Conservation (phyloP, 1,140 invertebrate genomes). For the Ceratoteleas bidentatus region DNA sequence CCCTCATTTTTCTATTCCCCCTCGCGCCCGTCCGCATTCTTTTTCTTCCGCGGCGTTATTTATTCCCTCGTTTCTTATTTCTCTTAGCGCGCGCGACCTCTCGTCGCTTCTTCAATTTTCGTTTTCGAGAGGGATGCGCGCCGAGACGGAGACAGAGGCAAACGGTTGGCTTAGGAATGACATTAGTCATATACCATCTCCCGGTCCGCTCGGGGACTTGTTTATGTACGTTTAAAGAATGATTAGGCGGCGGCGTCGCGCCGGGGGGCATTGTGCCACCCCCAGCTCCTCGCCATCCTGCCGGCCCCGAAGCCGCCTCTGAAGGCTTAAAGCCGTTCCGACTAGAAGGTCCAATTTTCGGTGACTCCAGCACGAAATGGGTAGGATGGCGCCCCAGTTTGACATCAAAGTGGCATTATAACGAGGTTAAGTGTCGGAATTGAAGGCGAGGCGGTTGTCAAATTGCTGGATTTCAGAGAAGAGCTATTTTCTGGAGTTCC, state of each 20-base stretch:
- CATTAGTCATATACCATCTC: slow-evolving; percentile 78
- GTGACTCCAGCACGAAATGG: slow-evolving; percentile 1
- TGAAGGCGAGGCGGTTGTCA: too few species aligned
- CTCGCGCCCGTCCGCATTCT: neutral
- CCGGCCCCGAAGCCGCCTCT: slow-evolving; percentile 41
- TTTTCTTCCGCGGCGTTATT: slow-evolving; percentile 40
- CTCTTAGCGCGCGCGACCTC: slow-evolving; percentile 55
- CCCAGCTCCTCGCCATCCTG: slow-evolving; percentile 40
- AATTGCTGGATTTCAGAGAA: too few species aligned
- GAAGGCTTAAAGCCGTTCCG: slow-evolving; percentile 36
- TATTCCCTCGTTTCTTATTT: slow-evolving; percentile 59
- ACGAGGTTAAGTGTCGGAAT: too few species aligned
- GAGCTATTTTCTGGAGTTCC: too few species aligned
- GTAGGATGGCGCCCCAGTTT: neutral
- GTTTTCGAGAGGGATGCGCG: slow-evolving; percentile 48
- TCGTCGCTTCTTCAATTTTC: slow-evolving; percentile 71
- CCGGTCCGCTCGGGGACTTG: slow-evolving; percentile 73
- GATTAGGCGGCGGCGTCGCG: slow-evolving; percentile 79
- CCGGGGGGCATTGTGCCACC: slow-evolving; percentile 72
- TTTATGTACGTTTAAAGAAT: slow-evolving; percentile 82
- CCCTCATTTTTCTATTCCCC: slow-evolving; percentile 41
- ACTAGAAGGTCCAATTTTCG: slow-evolving; percentile 39
- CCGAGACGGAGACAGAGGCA: slow-evolving; percentile 45
- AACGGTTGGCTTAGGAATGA: slow-evolving; percentile 75
- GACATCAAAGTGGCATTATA: slow-evolving; percentile 7